These are phyloP conservation scores for Neogobius melanostomus DNA, from an alignment of 2,113 vertebrate genomes.

Conservation along the genomic window DNA sequence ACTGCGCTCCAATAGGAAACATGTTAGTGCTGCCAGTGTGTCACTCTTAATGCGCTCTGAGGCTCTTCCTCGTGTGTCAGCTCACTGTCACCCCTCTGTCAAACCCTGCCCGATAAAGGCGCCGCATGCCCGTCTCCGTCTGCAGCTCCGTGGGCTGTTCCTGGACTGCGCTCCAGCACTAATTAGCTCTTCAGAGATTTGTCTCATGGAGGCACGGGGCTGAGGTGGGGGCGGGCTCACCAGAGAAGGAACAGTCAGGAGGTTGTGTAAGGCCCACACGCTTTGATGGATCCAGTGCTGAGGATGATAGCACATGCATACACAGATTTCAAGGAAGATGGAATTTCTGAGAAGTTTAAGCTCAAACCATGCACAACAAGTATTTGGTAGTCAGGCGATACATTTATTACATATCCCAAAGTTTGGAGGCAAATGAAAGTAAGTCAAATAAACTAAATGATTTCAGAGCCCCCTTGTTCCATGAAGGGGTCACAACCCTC, in stretches of 20 bases:
- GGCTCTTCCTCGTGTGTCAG: conserved; percentile 91
- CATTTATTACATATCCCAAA: too few relatives aligned
- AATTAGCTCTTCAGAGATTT: conserved; percentile 99
- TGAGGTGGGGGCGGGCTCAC: conserved; percentile 52
- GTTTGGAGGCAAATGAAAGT: too few relatives aligned
- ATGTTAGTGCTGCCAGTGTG: conserved; percentile 60
- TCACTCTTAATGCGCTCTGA: conserved; percentile 73
- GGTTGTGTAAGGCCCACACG: conserved; percentile 55
- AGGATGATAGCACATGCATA: conserved; percentile 21
- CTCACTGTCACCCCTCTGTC: conserved; percentile 91
- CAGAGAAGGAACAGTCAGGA: conserved; percentile 37
- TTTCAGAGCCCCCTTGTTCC: too few relatives aligned
- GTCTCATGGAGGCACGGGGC: conserved; percentile 82
- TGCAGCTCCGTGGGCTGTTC: conserved; percentile 89
- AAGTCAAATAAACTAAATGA: too few relatives aligned
- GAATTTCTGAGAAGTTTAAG: background rate
- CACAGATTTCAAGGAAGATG: background rate
- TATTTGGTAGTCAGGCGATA: too few relatives aligned
- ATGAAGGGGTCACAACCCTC: too few relatives aligned
- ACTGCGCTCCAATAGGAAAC: conserved; percentile 65
- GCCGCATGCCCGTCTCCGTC: conserved; percentile 82
- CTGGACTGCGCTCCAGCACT: conserved; percentile 92
- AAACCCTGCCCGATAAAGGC: conserved; percentile 89
- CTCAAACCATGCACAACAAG: too few relatives aligned
- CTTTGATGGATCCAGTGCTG: conserved; percentile 41